Conservation (phyloP, 2,797 vertebrate genomes). For the Lutra lutra region DNA sequence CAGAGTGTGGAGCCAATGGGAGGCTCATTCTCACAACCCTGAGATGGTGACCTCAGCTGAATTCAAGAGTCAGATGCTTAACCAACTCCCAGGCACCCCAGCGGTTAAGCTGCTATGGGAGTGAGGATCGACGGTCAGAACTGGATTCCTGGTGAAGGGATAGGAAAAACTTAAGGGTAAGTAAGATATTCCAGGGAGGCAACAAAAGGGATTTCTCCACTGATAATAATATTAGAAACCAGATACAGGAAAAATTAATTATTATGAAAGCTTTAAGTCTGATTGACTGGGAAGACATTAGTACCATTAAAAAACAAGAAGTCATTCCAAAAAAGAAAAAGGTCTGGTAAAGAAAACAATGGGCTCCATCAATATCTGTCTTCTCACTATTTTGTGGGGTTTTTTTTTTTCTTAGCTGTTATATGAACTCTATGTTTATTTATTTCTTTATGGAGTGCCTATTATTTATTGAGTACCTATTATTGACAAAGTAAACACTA, state of each 20-base stretch:
- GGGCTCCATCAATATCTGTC: not conserved
- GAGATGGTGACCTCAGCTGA: not conserved
- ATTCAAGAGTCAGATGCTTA: not conserved
- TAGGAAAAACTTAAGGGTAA: not conserved
- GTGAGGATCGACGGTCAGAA: not conserved
- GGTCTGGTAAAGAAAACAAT: not conserved
- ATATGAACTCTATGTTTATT: not conserved
- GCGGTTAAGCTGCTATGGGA: not conserved
- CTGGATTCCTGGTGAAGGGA: not conserved
- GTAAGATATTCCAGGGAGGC: not conserved
- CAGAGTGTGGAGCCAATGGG: not conserved
- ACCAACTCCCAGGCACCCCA: not conserved
- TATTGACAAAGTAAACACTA: not conserved
- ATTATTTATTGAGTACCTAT: not conserved
- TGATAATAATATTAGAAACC: not conserved
- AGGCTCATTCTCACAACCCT: not conserved
- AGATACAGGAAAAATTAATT: not conserved
- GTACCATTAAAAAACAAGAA: not conserved
- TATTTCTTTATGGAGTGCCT: not conserved
- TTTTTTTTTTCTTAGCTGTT: not conserved
- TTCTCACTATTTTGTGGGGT: not conserved
- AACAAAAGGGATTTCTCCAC: not conserved
- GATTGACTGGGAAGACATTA: not conserved
- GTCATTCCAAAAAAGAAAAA: not conserved
- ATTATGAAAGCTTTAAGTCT: not conserved